Conservation (phyloP, 2,113 vertebrate species). For the Empidonax traillii region DNA sequence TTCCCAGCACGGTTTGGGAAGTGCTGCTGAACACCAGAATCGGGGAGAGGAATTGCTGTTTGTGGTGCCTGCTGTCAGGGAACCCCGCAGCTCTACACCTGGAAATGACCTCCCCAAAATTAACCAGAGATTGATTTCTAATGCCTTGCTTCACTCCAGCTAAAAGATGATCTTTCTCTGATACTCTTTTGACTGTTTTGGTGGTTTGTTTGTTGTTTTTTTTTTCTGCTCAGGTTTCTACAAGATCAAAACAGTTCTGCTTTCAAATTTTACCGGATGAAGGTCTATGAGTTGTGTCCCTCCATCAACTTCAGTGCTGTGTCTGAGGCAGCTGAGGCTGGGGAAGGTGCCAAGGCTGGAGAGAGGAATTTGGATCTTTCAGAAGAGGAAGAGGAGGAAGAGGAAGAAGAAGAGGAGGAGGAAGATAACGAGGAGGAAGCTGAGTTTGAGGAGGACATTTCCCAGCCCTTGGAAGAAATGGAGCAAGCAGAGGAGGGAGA, state of each 20-base stretch:
- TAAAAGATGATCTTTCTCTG: background rate
- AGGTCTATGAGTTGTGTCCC: conserved; percentile 73
- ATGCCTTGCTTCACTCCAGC: background rate
- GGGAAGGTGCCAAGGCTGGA: background rate
- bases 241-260: conserved; percentile 76
- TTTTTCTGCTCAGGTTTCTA: conserved; percentile 68
- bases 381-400: conserved; percentile 31
- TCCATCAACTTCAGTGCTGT: conserved; percentile 60
- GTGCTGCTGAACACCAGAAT: background rate
- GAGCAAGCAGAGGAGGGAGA: conserved; percentile 46
- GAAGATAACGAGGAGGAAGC: conserved; percentile 45
- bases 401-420: background rate
- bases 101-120: background rate
- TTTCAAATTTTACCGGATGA: conserved; percentile 76
- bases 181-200: background rate
- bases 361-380: background rate
- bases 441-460: conserved; percentile 37
- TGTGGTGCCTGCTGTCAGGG: background rate
- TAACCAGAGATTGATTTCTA: background rate
- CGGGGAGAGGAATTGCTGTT: background rate
- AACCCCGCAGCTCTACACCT: background rate
- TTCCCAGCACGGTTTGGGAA: background rate
- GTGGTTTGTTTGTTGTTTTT: background rate
- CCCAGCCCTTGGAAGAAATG: conserved; percentile 23
- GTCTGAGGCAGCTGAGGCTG: background rate